These are phyloP conservation scores for Hemaris fuciformis DNA, from an alignment of 2,888 invertebrate genomes.

Conservation along the genomic window DNA sequence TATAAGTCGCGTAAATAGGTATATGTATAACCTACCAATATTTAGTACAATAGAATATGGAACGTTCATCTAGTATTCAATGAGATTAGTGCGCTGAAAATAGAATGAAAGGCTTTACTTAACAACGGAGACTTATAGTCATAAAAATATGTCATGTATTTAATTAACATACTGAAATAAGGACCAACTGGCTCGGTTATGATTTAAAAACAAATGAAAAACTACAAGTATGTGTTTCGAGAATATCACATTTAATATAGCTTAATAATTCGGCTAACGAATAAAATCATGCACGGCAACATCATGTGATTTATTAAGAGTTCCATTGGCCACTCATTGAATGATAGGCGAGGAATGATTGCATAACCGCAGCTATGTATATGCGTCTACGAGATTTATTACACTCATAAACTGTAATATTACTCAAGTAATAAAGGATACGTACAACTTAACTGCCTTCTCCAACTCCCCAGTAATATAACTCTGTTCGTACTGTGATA, in stretches of 20 bases:
- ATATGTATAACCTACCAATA: constrained; percentile 6
- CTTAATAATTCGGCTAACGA: neutral
- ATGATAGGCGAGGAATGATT: constrained; percentile 34
- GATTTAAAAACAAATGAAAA: no score
- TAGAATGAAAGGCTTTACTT: no score
- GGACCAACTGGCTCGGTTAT: no score
- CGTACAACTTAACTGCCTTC: constrained; percentile 58
- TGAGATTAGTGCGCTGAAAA: no score
- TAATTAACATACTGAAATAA: no score
- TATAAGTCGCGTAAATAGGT: constrained; percentile 33
- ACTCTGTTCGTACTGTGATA: constrained; percentile 11
- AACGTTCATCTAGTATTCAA: neutral
- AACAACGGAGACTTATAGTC: no score
- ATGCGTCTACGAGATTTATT: constrained; percentile 66
- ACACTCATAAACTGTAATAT: constrained; percentile 69
- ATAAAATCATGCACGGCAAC: neutral
- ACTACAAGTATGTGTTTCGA: no score
- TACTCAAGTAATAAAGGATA: constrained; percentile 67
- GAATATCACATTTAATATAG: neutral
- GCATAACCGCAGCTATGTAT: constrained; percentile 47
- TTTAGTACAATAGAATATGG: neutral
- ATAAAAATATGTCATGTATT: no score
- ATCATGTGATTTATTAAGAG: neutral
- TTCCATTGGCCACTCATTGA: neutral
- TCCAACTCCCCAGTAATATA: constrained; percentile 47